A percentile compares a stretch with the other conserved stretches of the same genome.
These are phyloP conservation scores for Rhorus exstirpatorius DNA, from an alignment of 2,888 invertebrate genomes.

Conservation along the genomic window DNA sequence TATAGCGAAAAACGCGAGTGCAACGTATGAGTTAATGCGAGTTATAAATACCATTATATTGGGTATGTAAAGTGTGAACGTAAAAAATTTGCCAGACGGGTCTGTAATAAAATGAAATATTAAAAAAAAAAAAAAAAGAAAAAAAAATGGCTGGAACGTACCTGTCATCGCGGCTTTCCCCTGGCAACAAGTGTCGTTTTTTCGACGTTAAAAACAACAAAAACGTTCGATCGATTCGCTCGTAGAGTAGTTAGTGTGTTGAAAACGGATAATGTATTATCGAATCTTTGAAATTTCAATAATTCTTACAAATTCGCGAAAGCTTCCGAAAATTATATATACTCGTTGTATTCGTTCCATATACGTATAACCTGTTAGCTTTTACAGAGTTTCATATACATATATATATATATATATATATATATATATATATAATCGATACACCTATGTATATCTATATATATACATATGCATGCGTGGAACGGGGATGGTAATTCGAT, in stretches of 20 bases:
- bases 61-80: conserved; percentile 51
- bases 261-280: conserved; percentile 57
- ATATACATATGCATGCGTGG: conserved; percentile 41
- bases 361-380: conserved; percentile 52
- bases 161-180: conserved; percentile 82
- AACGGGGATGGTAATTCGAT: conserved; percentile 56
- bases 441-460: conserved; percentile 30
- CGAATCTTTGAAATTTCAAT: conserved; percentile 31
- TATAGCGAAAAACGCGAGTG: conserved; percentile 19
- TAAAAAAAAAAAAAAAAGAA: conserved; percentile 18
- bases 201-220: conserved; percentile 67
- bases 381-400: conserved; percentile 29
- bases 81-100: conserved; percentile 33
- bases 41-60: conserved; percentile 9
- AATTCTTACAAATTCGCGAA: conserved; percentile 15
- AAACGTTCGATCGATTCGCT: conserved; percentile 54
- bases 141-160: conserved; percentile 69
- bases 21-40: conserved; percentile 27
- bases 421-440: background rate
- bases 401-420: conserved; percentile 2
- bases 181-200: conserved; percentile 79
- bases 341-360: conserved; percentile 22
- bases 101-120: conserved; percentile 56
- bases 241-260: background rate
- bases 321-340: conserved; percentile 25